Percentiles rank a stretch among this genome's conserved stretches.
Conservation (phyloP, 2,797 vertebrate species). For the Zalophus californianus region DNA sequence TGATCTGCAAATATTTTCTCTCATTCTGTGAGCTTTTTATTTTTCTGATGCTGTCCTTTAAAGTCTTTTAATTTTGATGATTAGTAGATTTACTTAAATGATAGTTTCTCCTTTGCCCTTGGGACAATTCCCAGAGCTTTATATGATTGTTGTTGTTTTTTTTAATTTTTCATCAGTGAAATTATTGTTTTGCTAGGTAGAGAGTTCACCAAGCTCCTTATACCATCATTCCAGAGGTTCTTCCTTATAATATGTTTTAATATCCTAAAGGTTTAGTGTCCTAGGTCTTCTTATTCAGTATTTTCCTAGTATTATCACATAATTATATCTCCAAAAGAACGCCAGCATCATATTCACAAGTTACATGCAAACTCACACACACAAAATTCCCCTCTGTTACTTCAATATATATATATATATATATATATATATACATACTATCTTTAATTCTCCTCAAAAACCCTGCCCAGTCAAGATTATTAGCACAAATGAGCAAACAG, state of each 20-base stretch:
- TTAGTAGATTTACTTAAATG: background rate
- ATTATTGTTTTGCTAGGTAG: background rate
- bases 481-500: slow-evolving; percentile 1
- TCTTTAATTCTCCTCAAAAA: background rate
- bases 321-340: background rate
- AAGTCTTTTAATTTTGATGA: background rate
- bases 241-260: background rate
- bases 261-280: background rate
- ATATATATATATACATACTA: too few species aligned
- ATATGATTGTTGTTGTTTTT: background rate
- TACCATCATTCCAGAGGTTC: background rate
- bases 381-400: background rate
- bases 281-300: background rate
- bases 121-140: background rate
- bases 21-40: background rate
- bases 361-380: background rate
- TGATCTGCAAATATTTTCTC: slow-evolving; percentile 1
- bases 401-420: background rate
- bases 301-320: background rate
- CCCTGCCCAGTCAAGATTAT: background rate
- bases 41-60: background rate
- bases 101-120: background rate
- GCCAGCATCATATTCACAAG: background rate
- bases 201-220: background rate
- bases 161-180: background rate